Evolutionary conservation across 2,888 invertebrate species (phyloP).

Genomic region (Acronicta leporina): DNA sequence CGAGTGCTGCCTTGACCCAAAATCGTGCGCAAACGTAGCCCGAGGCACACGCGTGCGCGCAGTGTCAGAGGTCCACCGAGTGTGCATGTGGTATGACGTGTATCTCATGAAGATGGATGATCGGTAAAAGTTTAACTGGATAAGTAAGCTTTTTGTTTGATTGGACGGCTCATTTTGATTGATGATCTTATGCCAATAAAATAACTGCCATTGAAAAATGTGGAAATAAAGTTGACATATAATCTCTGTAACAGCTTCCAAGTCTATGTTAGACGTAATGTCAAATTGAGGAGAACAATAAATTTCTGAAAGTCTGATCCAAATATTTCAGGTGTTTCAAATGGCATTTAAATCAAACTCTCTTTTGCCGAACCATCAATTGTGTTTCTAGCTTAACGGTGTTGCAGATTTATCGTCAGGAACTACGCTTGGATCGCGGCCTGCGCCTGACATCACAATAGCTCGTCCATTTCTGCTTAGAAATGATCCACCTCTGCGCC

Average conservation of each 20-base stretch:
- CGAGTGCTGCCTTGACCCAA: slow-evolving; percentile 83
- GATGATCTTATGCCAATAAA: slow-evolving; percentile 16
- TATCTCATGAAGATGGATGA: slow-evolving; percentile 50
- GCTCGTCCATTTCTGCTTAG: slow-evolving; percentile 72
- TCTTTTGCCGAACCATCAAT: slow-evolving; percentile 42
- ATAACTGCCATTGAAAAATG: background rate
- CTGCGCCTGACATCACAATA: slow-evolving; percentile 78
- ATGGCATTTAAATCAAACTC: slow-evolving; percentile 27
- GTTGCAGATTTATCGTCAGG: slow-evolving; percentile 67
- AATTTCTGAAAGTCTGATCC: slow-evolving; percentile 1
- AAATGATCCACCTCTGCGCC: slow-evolving; percentile 62
- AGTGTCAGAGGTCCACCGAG: slow-evolving; percentile 68
- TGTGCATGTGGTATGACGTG: slow-evolving; percentile 49
- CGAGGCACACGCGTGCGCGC: slow-evolving; percentile 68
- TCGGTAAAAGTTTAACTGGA: slow-evolving; percentile 37
- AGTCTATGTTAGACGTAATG: background rate
- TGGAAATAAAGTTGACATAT: background rate
- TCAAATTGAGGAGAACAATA: background rate
- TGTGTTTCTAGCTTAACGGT: slow-evolving; percentile 61
- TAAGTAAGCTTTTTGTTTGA: slow-evolving; percentile 37
- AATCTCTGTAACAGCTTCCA: background rate
- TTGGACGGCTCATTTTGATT: slow-evolving; percentile 20
- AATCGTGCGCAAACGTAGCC: slow-evolving; percentile 73
- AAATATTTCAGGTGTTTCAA: slow-evolving; percentile 14
- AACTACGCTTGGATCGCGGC: slow-evolving; percentile 59